phyloP scores from a whole-genome alignment of 2,888 invertebrate genomes.

The Ophioninae sp. region DNA sequence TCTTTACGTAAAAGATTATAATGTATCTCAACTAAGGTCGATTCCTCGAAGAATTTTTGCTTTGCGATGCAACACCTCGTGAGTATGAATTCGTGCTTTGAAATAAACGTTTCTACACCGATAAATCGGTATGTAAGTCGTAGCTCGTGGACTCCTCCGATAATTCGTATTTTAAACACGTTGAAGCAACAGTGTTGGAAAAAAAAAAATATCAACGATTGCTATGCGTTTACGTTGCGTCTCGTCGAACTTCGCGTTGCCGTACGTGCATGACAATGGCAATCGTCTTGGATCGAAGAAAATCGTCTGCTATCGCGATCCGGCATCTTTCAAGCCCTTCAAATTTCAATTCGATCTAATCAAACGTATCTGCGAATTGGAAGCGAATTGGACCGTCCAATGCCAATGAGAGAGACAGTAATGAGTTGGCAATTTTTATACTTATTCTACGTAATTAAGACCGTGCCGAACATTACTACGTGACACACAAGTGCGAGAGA shows the following conservation, averaged over 20 bases:
- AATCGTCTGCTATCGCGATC: neutral
- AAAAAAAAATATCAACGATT: constrained; percentile 35
- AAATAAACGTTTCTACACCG: constrained; percentile 38
- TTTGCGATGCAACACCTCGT: constrained; percentile 30
- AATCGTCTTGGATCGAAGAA: constrained; percentile 21
- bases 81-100: constrained; percentile 23
- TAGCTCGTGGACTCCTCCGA: constrained; percentile 8
- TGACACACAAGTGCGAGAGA: too few species aligned
- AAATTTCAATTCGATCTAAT: neutral
- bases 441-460: too few species aligned
- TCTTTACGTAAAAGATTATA: constrained; percentile 5
- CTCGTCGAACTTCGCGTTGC: neutral
- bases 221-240: constrained; percentile 3
- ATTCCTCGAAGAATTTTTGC: constrained; percentile 30
- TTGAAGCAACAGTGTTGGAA: constrained; percentile 49
- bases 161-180: constrained; percentile 53
- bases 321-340: too few species aligned
- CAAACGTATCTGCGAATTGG: neutral
- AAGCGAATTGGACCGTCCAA: constrained; percentile 9
- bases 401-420: too few species aligned
- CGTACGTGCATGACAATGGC: constrained; percentile 20
- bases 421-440: too few species aligned
- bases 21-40: constrained; percentile 7
- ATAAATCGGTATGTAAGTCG: constrained; percentile 54
- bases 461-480: too few species aligned